Percentiles rank a stretch among this genome's conserved stretches.
Conservation (phyloP, 2,797 vertebrate genomes). For the Diceros bicornis region DNA sequence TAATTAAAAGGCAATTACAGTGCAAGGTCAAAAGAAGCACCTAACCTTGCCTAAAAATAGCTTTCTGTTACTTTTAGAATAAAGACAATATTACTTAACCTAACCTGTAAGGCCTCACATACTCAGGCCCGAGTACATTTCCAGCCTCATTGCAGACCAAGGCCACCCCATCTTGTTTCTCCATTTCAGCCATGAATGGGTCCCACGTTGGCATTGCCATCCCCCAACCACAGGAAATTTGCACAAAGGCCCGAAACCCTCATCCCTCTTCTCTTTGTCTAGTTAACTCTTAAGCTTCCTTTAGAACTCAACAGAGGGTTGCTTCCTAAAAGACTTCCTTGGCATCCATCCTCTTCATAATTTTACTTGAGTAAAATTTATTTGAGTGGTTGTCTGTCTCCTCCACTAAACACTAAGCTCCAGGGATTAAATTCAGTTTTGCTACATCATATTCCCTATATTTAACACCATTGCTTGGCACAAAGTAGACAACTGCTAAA, state of each 20-base stretch:
- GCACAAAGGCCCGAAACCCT: neutral
- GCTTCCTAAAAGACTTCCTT: neutral
- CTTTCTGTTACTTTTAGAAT: slow-evolving; percentile 3
- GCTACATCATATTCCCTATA: neutral
- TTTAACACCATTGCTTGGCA: neutral
- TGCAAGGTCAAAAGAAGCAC: neutral
- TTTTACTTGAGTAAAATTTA: slow-evolving; percentile 22
- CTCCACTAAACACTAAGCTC: neutral
- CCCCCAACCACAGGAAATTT: neutral
- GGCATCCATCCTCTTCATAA: neutral
- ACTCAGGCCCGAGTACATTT: neutral
- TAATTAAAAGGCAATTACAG: neutral
- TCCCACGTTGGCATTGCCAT: neutral
- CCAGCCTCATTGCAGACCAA: neutral
- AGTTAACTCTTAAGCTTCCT: neutral
- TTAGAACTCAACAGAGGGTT: neutral
- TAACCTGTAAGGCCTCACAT: neutral
- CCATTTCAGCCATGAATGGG: neutral
- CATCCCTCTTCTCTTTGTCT: neutral
- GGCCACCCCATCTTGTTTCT: neutral
- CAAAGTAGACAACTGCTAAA: neutral
- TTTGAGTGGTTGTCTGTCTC: neutral
- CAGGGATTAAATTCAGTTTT: neutral
- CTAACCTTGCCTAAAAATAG: neutral
- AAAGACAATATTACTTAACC: slow-evolving; percentile 5